Evolutionary conservation across 2,797 vertebrate genomes (phyloP).

Genomic region (Sandelia bainsii): DNA sequence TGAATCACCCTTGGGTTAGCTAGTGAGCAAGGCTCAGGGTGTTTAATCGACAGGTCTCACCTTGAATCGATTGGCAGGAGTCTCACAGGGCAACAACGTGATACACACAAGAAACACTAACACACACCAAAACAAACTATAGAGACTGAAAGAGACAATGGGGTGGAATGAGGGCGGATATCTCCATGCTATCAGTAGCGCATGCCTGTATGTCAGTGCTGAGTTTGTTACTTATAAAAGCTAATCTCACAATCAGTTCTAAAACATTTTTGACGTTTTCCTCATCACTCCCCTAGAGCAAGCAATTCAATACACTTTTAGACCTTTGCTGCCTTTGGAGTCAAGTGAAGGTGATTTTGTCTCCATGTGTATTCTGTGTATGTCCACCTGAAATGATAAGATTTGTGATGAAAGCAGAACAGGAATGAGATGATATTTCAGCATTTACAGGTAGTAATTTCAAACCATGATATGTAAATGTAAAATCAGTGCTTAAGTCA

Average conservation of each 20-base stretch:
- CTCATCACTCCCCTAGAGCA: not conserved
- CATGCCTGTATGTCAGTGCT: conserved; percentile 38
- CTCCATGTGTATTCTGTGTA: not conserved
- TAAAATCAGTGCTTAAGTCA: not conserved
- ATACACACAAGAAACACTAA: conserved; percentile 74
- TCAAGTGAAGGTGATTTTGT: not conserved
- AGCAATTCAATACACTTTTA: not conserved
- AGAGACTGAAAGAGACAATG: conserved; percentile 49
- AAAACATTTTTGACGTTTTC: conserved; percentile 21
- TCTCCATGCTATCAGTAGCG: conserved; percentile 57
- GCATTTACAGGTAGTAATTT: not conserved
- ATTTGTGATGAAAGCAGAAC: not conserved
- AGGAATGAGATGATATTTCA: not conserved
- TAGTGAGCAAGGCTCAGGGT: conserved; percentile 80
- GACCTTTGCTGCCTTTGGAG: not conserved
- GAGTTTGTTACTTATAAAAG: conserved; percentile 28
- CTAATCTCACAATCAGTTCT: conserved; percentile 27
- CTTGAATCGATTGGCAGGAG: conserved; percentile 80
- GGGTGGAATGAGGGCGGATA: conserved; percentile 45
- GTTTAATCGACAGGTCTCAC: conserved; percentile 85
- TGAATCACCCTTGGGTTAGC: conserved; percentile 78
- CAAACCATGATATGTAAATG: not conserved
- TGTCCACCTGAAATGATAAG: not conserved
- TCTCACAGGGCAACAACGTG: conserved; percentile 73
- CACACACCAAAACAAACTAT: conserved; percentile 77